A percentile compares a stretch with the other conserved stretches of the same genome.
Evolutionary conservation across 2,888 invertebrate species (phyloP).

Genomic region (Caenorhabditis uteleia): DNA sequence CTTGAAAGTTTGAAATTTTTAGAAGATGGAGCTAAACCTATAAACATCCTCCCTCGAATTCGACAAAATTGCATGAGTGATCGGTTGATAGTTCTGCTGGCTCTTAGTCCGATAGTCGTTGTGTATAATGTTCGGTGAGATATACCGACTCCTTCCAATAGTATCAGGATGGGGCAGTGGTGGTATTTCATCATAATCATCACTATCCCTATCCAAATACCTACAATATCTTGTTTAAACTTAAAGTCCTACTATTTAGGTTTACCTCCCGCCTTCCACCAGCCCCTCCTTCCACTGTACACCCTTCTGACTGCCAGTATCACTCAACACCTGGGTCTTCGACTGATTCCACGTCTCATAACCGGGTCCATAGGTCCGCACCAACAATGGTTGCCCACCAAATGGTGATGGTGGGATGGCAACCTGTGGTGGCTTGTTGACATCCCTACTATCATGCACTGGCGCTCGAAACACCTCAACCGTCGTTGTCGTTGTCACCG

Average conservation of each 20-base stretch:
- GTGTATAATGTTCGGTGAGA: slow-evolving; percentile 15
- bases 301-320: slow-evolving; percentile 15
- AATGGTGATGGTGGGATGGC: slow-evolving; percentile 21
- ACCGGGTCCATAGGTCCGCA: slow-evolving; percentile 16
- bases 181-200: slow-evolving; percentile 24
- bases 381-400: slow-evolving; percentile 21
- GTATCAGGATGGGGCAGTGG: slow-evolving; percentile 9
- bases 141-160: neutral
- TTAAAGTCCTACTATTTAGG: neutral
- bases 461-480: slow-evolving; percentile 51
- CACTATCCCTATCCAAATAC: slow-evolving; percentile 8
- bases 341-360: slow-evolving; percentile 29
- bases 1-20: neutral
- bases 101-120: slow-evolving; percentile 18
- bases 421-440: slow-evolving; percentile 17
- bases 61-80: slow-evolving; percentile 28
- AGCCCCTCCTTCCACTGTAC: slow-evolving; percentile 50
- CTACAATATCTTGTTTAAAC: too few relatives aligned
- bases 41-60: slow-evolving; percentile 22
- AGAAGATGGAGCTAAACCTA: slow-evolving; percentile 1
- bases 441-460: slow-evolving; percentile 5
- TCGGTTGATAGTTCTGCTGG: slow-evolving; percentile 14
- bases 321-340: slow-evolving; percentile 13
- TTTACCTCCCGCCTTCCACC: slow-evolving; percentile 19
- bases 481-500: slow-evolving; percentile 45